Conservation (phyloP, 2,888 invertebrate species). For the Morpho deidamia region DNA sequence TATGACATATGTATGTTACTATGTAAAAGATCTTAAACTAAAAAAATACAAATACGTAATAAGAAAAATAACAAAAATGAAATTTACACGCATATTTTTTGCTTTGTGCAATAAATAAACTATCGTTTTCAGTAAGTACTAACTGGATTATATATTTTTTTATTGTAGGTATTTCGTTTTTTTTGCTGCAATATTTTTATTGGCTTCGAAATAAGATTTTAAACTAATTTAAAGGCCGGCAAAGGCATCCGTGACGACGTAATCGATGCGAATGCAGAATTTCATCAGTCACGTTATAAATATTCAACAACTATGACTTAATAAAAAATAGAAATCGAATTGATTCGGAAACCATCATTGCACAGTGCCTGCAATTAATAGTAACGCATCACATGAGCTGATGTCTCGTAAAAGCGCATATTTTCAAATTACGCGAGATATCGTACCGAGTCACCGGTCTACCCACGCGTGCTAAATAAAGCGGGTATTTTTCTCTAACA, state of each 20-base stretch:
- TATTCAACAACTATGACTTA: slow-evolving; percentile 11
- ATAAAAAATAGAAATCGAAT: slow-evolving; percentile 14
- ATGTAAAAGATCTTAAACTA: no score
- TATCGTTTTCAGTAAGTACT: no score
- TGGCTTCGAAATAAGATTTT: neutral
- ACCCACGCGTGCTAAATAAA: slow-evolving; percentile 47
- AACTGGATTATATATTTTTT: no score
- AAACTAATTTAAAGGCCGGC: neutral
- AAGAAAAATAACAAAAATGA: no score
- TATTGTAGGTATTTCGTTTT: no score
- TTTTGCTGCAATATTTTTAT: no score
- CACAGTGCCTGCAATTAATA: neutral
- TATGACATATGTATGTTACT: no score
- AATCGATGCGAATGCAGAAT: slow-evolving; percentile 7
- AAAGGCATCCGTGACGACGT: neutral
- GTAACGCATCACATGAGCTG: slow-evolving; percentile 25
- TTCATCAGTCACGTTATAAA: slow-evolving; percentile 10
- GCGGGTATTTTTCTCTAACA: slow-evolving; percentile 43
- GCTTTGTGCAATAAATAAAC: no score
- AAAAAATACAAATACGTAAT: no score
- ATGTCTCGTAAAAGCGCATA: slow-evolving; percentile 47
- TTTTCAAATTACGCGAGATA: slow-evolving; percentile 39
- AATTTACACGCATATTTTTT: no score
- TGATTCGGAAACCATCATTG: slow-evolving; percentile 13
- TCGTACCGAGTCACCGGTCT: slow-evolving; percentile 32